Evolutionary conservation across 1,140 invertebrate species (phyloP).

Genomic region (Drosophila albomicans): DNA sequence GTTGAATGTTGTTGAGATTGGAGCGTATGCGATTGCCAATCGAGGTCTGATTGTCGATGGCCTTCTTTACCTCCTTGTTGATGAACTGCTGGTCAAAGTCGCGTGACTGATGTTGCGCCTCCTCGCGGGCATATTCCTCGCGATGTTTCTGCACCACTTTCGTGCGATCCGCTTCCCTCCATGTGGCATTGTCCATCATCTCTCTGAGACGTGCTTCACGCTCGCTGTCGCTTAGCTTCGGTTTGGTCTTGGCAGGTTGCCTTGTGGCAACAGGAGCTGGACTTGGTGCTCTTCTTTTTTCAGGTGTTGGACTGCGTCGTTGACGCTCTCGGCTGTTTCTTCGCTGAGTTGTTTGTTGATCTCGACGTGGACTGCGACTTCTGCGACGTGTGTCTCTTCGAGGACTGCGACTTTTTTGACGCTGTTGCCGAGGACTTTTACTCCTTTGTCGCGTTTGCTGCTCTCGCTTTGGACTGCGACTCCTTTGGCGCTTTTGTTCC

Average conservation of each 20-base stretch:
- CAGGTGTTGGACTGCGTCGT: conserved; percentile 7
- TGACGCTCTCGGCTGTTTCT: conserved; percentile 10
- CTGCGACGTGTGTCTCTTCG: not conserved
- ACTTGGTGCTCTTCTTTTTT: conserved; percentile 36
- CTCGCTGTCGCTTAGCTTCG: conserved; percentile 87
- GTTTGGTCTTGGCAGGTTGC: conserved; percentile 36
- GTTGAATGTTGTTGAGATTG: conserved; percentile 93
- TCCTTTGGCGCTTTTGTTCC: not conserved
- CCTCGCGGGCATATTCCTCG: conserved; percentile 88
- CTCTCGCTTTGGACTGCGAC: conserved; percentile 6
- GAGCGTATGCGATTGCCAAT: conserved; percentile 92
- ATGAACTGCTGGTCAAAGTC: conserved; percentile 86
- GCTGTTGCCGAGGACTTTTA: conserved; percentile 13
- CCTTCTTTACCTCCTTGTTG: conserved; percentile 89
- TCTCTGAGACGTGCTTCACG: conserved; percentile 89
- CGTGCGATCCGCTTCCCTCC: conserved; percentile 89
- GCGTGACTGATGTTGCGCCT: conserved; percentile 84
- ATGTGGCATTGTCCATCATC: conserved; percentile 93
- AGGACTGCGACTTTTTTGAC: conserved; percentile 25
- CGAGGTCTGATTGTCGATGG: conserved; percentile 87
- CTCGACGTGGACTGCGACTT: conserved; percentile 2
- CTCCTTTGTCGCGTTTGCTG: not conserved
- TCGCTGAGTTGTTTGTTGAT: conserved; percentile 4
- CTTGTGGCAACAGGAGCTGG: not conserved
- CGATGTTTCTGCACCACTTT: conserved; percentile 88